Conservation (phyloP, 2,888 invertebrate genomes). For the Tromatobia lineatoria region DNA sequence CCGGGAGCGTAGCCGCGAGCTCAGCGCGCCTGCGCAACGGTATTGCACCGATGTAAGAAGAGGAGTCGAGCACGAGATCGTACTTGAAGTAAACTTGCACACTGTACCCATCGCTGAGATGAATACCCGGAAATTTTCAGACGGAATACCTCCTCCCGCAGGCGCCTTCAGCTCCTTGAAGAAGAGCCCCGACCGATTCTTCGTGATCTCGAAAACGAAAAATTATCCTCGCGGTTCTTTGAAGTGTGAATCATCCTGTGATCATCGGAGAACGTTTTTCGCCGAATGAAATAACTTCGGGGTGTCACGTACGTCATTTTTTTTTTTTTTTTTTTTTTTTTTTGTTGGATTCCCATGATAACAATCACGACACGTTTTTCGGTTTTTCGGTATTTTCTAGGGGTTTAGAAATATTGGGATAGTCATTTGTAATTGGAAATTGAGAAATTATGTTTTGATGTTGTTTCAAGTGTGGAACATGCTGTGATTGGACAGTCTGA, state of each 20-base stretch:
- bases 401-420: too few relatives aligned
- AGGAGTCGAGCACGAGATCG: conserved; percentile 27
- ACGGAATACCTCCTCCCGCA: not conserved
- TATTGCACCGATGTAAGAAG: conserved; percentile 43
- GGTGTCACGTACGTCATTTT: too few relatives aligned
- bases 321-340: too few relatives aligned
- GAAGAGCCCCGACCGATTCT: not conserved
- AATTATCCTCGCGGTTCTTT: not conserved
- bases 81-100: not conserved
- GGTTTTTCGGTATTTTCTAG: too few relatives aligned
- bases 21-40: conserved; percentile 37
- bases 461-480: too few relatives aligned
- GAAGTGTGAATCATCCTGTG: not conserved
- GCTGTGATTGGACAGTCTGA: too few relatives aligned
- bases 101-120: not conserved
- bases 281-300: too few relatives aligned
- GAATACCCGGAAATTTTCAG: conserved; percentile 37
- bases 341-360: too few relatives aligned
- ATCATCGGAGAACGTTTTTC: too few relatives aligned
- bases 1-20: conserved; percentile 30
- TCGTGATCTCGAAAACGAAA: not conserved
- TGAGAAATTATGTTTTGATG: too few relatives aligned
- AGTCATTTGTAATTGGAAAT: too few relatives aligned
- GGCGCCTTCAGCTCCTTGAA: not conserved
- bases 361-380: too few relatives aligned